Evolutionary conservation across 2,888 invertebrate species (phyloP).

Genomic region (Arrhopalites spinosus): DNA sequence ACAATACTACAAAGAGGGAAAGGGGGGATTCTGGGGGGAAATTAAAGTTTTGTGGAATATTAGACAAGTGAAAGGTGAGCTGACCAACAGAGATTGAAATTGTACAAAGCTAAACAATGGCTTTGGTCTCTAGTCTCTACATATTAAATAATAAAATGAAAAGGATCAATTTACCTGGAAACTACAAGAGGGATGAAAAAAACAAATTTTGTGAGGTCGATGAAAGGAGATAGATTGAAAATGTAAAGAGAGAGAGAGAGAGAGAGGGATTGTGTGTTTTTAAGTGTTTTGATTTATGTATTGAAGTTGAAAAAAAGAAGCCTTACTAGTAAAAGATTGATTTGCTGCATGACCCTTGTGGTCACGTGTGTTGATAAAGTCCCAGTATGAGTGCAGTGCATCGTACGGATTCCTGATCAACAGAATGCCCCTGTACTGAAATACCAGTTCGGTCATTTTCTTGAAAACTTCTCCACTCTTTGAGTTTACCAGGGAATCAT

Average conservation of each 20-base stretch:
- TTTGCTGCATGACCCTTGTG: slow-evolving; percentile 56
- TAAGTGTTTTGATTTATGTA: background rate
- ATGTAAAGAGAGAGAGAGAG: background rate
- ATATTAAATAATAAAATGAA: background rate
- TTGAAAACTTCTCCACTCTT: slow-evolving; percentile 38
- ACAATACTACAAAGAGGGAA: too few species aligned
- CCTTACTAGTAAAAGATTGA: slow-evolving; percentile 5
- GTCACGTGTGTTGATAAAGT: slow-evolving; percentile 57
- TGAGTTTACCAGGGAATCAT: slow-evolving; percentile 38
- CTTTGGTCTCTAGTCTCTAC: too few species aligned
- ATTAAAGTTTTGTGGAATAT: too few species aligned
- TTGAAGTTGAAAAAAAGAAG: background rate
- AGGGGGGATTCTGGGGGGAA: too few species aligned
- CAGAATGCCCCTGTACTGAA: slow-evolving; percentile 57
- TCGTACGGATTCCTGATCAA: slow-evolving; percentile 59
- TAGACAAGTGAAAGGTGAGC: too few species aligned
- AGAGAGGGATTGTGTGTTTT: background rate
- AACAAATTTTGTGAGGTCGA: background rate
- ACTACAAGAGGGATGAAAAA: background rate
- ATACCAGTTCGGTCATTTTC: slow-evolving; percentile 51
- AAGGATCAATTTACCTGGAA: slow-evolving; percentile 16
- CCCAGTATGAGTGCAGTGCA: slow-evolving; percentile 58
- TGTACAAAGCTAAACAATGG: background rate
- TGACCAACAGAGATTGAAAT: background rate
- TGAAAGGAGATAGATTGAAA: background rate